Base-by-base conservation (phyloP, 2,888 invertebrate genomes). In the Dasypolia templi region DNA sequence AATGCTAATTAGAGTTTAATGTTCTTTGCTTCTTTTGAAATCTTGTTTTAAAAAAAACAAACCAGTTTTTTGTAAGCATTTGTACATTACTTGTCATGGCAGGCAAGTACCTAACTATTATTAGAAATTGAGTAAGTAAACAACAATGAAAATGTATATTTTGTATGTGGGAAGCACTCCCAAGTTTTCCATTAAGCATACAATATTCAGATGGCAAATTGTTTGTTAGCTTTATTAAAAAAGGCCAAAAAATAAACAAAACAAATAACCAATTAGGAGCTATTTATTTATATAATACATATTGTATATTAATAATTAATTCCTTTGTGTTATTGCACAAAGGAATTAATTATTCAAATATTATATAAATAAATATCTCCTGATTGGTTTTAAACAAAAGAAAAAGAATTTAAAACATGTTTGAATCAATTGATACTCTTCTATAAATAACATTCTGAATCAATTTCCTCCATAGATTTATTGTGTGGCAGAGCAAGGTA, bases 141-240 rank as follows among this genome's bases (percentile, higher is more conserved):
- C 63, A 85, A 81, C 78, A 76, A 76, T 85, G 76, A 81, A 85
- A 71, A 67, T 79, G 81, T 78, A 85, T 22, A 76, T 83, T 73
- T 73, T 35, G 49, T 61, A 42, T 75, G 55, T 64, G 42, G 67
- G 62, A 44, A 19, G 51, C 19, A 61, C 3, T 42, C 11, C 0
- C 7, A 1, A n/a, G 17, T 26, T 63, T 46, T 51, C 29, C 49
- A 58, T 35, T 68, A 17, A 1, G 5, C 44, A 67, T 32, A 72
- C 44, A 72, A 55, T 49, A 22, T 9, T 56, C 3, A 19, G 11
- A 42, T 53, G 11, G 7, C 7, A 35, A 72, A 79, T 59, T 39
- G 12, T 49, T 46, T 19, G n/a, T 17, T 17, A 46, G 11, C 14
- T 26, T 53, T 12, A 22, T n/a, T n/a, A n/a, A n/a, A 32, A 22